Conservation (phyloP, 2,888 invertebrate species). For the Liposcelis brunnea region DNA sequence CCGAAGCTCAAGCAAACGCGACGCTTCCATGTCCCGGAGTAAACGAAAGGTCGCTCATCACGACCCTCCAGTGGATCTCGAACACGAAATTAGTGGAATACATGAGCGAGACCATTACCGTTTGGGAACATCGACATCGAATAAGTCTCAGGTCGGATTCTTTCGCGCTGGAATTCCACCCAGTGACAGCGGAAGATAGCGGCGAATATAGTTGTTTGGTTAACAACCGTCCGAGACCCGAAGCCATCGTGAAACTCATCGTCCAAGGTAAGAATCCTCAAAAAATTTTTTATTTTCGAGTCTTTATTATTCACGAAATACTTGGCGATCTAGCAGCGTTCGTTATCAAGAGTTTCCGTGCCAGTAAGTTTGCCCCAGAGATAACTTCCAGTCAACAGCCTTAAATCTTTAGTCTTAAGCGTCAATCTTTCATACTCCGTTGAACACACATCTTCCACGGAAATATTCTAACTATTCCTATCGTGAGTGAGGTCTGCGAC, state of each 20-base stretch:
- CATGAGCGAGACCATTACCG: conserved; percentile 33
- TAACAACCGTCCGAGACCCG: conserved; percentile 47
- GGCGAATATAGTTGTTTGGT: conserved; percentile 50
- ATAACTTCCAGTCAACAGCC: too few species aligned
- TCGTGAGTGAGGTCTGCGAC: too few species aligned
- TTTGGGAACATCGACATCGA: conserved; percentile 33
- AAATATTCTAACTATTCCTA: too few species aligned
- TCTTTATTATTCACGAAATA: too few species aligned
- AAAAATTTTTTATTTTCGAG: too few species aligned
- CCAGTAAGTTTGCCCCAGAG: too few species aligned
- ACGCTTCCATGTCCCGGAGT: conserved; percentile 49
- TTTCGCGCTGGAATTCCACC: conserved; percentile 43
- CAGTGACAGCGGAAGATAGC: conserved; percentile 42
- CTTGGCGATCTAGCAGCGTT: too few species aligned
- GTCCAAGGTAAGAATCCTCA: conserved; percentile 40
- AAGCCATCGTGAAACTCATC: conserved; percentile 43
- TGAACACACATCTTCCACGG: too few species aligned
- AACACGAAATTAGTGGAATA: conserved; percentile 34
- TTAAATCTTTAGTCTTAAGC: too few species aligned
- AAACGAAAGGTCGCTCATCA: conserved; percentile 44
- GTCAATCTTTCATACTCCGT: too few species aligned
- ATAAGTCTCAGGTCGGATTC: conserved; percentile 40
- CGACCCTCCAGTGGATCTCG: conserved; percentile 42
- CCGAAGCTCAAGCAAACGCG: conserved; percentile 46
- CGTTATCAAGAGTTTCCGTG: too few species aligned